phyloP scores from a whole-genome alignment of 2,797 vertebrate species.

The Macrochelys suwanniensis region DNA sequence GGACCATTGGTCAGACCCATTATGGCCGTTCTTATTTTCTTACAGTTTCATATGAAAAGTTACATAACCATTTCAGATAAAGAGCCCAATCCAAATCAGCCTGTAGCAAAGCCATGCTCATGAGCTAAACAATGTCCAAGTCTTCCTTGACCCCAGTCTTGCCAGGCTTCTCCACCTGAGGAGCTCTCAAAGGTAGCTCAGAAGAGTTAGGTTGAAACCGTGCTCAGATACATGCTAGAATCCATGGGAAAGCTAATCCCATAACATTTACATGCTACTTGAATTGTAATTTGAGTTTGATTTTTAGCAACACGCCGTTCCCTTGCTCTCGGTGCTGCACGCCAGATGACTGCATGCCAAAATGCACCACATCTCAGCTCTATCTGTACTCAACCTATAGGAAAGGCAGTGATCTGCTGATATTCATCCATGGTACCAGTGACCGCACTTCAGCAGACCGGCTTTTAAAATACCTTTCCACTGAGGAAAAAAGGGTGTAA shows the following conservation, averaged over 20 bases:
- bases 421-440: not conserved
- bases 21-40: not conserved
- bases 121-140: not conserved
- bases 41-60: not conserved
- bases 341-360: not conserved
- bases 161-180: not conserved
- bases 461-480: accelerated
- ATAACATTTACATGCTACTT: not conserved
- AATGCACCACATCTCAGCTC: accelerated
- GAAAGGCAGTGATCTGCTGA: not conserved
- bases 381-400: not conserved
- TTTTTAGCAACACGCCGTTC: not conserved
- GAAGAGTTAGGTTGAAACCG: not conserved
- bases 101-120: not conserved
- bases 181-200: not conserved
- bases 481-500: not conserved
- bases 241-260: not conserved
- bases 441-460: not conserved
- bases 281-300: not conserved
- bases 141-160: not conserved
- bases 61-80: not conserved
- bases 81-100: not conserved
- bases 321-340: not conserved
- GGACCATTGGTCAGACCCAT: not conserved
- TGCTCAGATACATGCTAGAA: not conserved